Percentiles rank a stretch among this genome's conserved stretches.
Evolutionary conservation across 2,113 vertebrate genomes (phyloP).

Genomic region (Ochotona princeps): DNA sequence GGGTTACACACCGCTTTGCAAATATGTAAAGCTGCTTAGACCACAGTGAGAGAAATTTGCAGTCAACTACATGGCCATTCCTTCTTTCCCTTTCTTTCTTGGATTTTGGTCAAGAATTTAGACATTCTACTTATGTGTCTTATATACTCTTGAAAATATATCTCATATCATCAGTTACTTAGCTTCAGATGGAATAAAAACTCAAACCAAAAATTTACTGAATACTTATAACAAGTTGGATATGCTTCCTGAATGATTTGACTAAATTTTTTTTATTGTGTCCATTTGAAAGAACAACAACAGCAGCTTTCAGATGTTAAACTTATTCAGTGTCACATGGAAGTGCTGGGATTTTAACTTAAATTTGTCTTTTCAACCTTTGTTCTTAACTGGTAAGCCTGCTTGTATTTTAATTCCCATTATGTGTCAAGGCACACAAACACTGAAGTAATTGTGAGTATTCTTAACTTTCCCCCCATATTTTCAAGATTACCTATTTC

Average conservation of each 20-base stretch:
- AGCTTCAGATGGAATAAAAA: constrained; percentile 27
- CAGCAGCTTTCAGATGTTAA: neutral
- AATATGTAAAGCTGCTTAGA: neutral
- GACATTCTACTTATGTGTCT: neutral
- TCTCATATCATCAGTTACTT: neutral
- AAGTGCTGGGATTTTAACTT: neutral
- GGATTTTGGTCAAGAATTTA: neutral
- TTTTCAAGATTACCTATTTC: neutral
- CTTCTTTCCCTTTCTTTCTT: neutral
- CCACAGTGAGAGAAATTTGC: neutral
- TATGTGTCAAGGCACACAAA: neutral
- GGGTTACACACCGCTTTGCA: neutral
- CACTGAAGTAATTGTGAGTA: neutral
- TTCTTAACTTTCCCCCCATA: neutral
- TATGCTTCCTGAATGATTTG: neutral
- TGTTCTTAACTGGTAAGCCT: neutral
- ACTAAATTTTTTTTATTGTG: neutral
- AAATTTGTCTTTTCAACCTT: neutral
- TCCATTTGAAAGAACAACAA: neutral
- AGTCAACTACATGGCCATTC: rapidly evolving
- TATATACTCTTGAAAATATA: neutral
- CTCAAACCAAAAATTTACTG: neutral
- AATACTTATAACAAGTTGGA: neutral
- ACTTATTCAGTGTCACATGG: neutral
- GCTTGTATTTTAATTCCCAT: neutral